Percentiles rank a stretch among this genome's conserved stretches.
Conservation (phyloP, 2,113 vertebrate genomes). For the Stercorarius parasiticus region DNA sequence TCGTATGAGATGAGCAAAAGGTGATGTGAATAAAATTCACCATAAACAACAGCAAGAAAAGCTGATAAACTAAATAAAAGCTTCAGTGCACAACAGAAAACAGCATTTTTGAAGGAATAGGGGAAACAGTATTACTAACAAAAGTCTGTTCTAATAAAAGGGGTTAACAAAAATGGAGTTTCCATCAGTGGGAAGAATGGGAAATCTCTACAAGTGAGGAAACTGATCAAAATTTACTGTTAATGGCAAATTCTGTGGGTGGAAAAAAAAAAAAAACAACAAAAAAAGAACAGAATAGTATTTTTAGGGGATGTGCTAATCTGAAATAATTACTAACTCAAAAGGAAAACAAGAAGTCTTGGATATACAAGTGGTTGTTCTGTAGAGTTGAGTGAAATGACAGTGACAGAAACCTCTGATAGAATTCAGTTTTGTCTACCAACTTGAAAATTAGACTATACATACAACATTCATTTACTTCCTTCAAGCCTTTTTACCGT, state of each 20-base stretch:
- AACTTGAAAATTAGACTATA: neutral
- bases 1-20: neutral
- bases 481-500: neutral
- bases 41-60: neutral
- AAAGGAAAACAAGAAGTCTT: neutral
- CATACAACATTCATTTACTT: neutral
- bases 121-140: neutral
- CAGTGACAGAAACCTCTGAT: neutral
- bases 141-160: neutral
- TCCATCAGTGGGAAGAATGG: neutral
- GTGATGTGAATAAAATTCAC: neutral
- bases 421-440: neutral
- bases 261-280: neutral
- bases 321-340: neutral
- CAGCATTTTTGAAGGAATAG: fast-evolving
- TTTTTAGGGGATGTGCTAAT: neutral
- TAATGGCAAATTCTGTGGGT: neutral
- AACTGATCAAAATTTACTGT: neutral
- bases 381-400: neutral
- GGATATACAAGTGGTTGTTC: neutral
- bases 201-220: neutral
- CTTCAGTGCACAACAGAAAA: neutral
- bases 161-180: neutral
- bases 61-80: neutral
- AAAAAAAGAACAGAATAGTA: neutral